Evolutionary conservation across 2,888 invertebrate genomes (phyloP).

Genomic region (Petrolisthes cinctipes): DNA sequence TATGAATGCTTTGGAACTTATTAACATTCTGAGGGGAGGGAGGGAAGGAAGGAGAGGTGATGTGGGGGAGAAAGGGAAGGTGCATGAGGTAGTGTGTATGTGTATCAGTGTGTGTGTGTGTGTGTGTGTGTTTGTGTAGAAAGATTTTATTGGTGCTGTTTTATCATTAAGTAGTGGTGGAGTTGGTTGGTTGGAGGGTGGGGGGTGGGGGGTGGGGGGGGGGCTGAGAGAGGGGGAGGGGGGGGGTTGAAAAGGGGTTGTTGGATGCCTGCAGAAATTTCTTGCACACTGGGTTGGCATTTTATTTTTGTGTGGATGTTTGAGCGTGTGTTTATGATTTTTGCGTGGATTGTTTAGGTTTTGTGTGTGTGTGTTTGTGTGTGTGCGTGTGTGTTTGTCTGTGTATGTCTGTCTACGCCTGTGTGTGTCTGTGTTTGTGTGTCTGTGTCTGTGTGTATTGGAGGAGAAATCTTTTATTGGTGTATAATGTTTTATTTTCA

Average conservation of each 20-base stretch:
- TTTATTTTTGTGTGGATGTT: background rate
- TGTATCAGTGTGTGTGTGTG: background rate
- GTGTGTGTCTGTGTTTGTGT: background rate
- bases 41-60: background rate
- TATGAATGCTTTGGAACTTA: conserved; percentile 3
- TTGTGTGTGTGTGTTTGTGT: background rate
- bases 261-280: background rate
- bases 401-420: background rate
- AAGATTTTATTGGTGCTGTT: background rate
- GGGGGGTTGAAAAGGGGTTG: background rate
- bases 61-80: background rate
- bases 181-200: background rate
- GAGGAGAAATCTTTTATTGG: background rate
- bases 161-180: background rate
- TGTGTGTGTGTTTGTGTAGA: background rate
- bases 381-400: conserved; percentile 28
- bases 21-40: background rate
- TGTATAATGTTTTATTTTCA: background rate
- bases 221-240: no score
- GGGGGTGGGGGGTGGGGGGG: background rate
- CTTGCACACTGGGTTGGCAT: background rate
- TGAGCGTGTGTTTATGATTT: conserved; percentile 5
- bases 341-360: background rate
- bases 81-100: background rate
- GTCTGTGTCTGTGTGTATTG: background rate